phyloP scores from a whole-genome alignment of 2,113 vertebrate species.

The Zapus hudsonius region DNA sequence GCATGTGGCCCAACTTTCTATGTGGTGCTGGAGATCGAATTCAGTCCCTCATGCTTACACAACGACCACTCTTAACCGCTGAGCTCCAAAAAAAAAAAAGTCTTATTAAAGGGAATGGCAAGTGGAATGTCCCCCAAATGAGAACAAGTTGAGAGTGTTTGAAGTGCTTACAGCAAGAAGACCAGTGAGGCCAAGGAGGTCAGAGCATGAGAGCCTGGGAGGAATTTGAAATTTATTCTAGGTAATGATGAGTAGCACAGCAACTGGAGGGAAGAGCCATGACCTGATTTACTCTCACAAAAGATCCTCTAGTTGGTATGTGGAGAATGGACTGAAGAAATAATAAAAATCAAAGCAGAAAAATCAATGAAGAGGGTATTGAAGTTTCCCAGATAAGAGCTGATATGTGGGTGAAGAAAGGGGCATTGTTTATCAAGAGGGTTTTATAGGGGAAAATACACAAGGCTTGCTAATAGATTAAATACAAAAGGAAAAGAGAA shows the following conservation, averaged over 20 bases:
- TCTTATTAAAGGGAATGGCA: not conserved
- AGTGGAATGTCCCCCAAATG: not conserved
- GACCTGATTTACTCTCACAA: constrained; percentile 28
- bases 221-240: constrained; percentile 4
- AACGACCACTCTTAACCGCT: too few relatives aligned
- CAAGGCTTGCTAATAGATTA: not conserved
- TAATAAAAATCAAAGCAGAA: not conserved
- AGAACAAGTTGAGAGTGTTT: not conserved
- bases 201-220: not conserved
- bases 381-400: not conserved
- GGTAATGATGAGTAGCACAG: not conserved
- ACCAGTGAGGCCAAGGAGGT: not conserved
- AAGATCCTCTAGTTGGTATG: not conserved
- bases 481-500: not conserved
- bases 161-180: not conserved
- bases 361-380: not conserved
- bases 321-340: not conserved
- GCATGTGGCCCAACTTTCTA: too few relatives aligned
- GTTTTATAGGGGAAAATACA: not conserved
- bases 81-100: too few relatives aligned
- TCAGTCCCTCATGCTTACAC: too few relatives aligned
- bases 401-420: not conserved
- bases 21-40: too few relatives aligned
- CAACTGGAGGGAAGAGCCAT: not conserved
- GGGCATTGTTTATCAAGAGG: not conserved